A percentile compares a stretch with the other conserved stretches of the same genome.
phyloP scores from a whole-genome alignment of 1,140 invertebrate species.

The Procambarus virginalis region DNA sequence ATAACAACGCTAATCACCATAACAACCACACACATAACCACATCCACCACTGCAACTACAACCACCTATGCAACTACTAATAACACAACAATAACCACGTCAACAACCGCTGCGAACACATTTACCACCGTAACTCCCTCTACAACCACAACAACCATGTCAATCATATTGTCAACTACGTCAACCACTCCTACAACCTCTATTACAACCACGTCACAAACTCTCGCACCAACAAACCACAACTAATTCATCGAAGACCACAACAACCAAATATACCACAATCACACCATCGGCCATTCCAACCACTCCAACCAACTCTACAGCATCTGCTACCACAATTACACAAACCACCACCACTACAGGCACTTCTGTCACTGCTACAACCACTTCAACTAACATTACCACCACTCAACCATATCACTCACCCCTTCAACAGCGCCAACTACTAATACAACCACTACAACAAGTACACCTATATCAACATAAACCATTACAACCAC shows the following conservation, averaged over 20 bases:
- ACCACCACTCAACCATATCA: not conserved
- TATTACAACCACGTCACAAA: not conserved
- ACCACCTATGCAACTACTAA: not conserved
- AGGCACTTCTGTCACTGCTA: no score
- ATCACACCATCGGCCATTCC: not conserved
- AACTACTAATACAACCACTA: no score
- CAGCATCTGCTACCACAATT: not conserved
- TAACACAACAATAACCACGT: no score
- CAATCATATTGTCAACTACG: not conserved
- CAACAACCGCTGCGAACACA: not conserved
- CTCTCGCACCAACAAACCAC: not conserved
- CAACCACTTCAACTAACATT: not conserved
- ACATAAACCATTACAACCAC: no score
- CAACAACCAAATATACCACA: not conserved
- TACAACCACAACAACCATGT: not conserved
- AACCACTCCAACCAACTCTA: not conserved
- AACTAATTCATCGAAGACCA: not conserved
- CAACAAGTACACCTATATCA: no score
- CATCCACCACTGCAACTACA: not conserved
- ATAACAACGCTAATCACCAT: no score
- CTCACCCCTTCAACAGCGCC: not conserved
- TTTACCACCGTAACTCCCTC: not conserved
- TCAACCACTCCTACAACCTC: not conserved
- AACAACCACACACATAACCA: no score
- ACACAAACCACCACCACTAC: not conserved